A percentile compares a stretch with the other conserved stretches of the same genome.
Evolutionary conservation across 2,888 invertebrate species (phyloP).

Genomic region (Drosophila vallismaia): DNA sequence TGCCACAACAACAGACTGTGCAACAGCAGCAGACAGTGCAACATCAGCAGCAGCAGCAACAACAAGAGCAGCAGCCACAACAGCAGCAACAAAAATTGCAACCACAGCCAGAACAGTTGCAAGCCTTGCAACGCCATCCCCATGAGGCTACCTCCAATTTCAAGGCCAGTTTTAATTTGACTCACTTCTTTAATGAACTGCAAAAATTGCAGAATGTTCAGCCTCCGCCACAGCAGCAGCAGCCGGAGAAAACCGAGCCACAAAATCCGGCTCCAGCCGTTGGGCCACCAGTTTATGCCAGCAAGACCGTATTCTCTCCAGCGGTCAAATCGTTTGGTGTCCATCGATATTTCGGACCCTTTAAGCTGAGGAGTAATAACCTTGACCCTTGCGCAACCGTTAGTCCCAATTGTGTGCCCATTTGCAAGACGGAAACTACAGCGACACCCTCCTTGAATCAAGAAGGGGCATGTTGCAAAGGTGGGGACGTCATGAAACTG

Average conservation of each 20-base stretch:
- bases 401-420: conserved; percentile 61
- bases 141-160: conserved; percentile 22
- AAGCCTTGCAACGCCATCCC: not conserved
- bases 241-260: conserved; percentile 12
- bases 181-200: conserved; percentile 59
- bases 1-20: not conserved
- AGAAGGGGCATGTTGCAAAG: conserved; percentile 3
- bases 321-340: conserved; percentile 10
- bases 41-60: conserved; percentile 17
- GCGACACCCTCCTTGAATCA: not conserved
- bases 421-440: conserved; percentile 17
- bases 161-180: conserved; percentile 51
- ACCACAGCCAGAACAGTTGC: not conserved
- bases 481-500: conserved; percentile 64
- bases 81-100: conserved; percentile 8
- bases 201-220: conserved; percentile 41
- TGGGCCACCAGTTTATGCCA: conserved; percentile 10
- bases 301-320: conserved; percentile 6
- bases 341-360: conserved; percentile 48
- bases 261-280: conserved; percentile 12
- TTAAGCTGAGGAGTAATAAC: conserved; percentile 3
- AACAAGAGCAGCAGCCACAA: not conserved
- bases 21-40: conserved; percentile 23
- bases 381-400: conserved; percentile 34
- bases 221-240: conserved; percentile 27